Evolutionary conservation across 2,888 invertebrate genomes (phyloP).

Genomic region (Ametastegia equiseti): DNA sequence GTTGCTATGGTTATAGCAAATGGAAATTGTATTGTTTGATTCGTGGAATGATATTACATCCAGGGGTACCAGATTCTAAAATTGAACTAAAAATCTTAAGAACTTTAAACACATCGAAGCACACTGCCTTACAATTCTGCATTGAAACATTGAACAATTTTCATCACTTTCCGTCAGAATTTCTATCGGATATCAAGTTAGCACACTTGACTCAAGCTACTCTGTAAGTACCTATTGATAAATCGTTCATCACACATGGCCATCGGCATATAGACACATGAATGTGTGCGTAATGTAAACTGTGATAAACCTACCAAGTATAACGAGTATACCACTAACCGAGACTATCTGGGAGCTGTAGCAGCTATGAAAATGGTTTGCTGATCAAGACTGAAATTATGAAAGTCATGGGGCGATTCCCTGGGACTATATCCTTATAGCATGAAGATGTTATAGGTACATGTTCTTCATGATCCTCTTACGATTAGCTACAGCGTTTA

Average conservation of each 20-base stretch:
- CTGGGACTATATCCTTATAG: background rate
- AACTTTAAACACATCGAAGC: background rate
- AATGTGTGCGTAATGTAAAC: no score
- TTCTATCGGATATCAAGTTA: background rate
- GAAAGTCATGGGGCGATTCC: no score
- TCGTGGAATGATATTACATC: background rate
- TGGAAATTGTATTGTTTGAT: background rate
- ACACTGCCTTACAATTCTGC: background rate
- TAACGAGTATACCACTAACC: no score
- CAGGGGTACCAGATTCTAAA: background rate
- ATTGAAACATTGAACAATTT: no score
- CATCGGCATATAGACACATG: background rate
- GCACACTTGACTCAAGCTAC: background rate
- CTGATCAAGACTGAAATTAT: no score
- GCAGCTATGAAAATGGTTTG: no score
- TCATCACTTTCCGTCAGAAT: no score
- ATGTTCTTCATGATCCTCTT: background rate
- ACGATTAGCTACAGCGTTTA: background rate
- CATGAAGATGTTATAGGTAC: background rate
- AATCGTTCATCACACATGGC: background rate
- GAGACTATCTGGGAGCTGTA: no score
- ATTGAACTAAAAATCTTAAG: background rate
- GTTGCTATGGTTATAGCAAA: background rate
- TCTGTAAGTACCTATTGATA: background rate
- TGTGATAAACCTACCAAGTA: no score